phyloP scores from a whole-genome alignment of 2,888 invertebrate genomes.

The Papilio elwesi region DNA sequence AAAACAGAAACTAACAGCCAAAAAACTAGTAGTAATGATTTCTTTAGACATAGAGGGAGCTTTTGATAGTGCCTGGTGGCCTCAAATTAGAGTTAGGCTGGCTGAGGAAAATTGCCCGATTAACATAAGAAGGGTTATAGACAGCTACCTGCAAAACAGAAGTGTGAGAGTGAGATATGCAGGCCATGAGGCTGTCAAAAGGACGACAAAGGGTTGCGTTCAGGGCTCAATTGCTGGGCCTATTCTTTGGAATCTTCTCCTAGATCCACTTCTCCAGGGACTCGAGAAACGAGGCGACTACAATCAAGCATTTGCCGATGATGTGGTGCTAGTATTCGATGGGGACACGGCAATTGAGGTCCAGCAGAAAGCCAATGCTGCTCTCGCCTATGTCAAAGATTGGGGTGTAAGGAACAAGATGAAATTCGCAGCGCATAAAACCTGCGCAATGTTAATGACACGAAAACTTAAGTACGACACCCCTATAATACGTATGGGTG shows the following conservation, averaged over 20 bases:
- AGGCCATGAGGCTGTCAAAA: background rate
- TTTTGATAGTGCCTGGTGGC: slow-evolving; percentile 14
- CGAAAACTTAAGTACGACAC: slow-evolving; percentile 6
- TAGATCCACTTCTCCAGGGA: background rate
- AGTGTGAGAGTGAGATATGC: slow-evolving; percentile 16
- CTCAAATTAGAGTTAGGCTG: background rate
- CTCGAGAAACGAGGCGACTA: background rate
- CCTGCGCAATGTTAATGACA: background rate
- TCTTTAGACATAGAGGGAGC: too few species aligned
- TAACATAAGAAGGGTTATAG: slow-evolving; percentile 18
- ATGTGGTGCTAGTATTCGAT: background rate
- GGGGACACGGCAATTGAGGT: background rate
- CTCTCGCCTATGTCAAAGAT: background rate
- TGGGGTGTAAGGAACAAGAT: slow-evolving; percentile 5
- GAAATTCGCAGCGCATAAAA: slow-evolving; percentile 12
- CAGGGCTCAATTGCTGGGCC: background rate
- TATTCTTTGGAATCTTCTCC: background rate
- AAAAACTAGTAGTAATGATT: too few species aligned
- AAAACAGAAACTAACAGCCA: too few species aligned
- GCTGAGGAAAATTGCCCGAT: background rate
- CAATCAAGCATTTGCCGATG: too few species aligned
- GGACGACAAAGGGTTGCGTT: background rate
- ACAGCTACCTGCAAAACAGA: slow-evolving; percentile 24
- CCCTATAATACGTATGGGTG: background rate
- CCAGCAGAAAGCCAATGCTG: background rate